These are phyloP conservation scores for Sclerurus mexicanus DNA, from an alignment of 2,113 vertebrate species.

Conservation along the genomic window DNA sequence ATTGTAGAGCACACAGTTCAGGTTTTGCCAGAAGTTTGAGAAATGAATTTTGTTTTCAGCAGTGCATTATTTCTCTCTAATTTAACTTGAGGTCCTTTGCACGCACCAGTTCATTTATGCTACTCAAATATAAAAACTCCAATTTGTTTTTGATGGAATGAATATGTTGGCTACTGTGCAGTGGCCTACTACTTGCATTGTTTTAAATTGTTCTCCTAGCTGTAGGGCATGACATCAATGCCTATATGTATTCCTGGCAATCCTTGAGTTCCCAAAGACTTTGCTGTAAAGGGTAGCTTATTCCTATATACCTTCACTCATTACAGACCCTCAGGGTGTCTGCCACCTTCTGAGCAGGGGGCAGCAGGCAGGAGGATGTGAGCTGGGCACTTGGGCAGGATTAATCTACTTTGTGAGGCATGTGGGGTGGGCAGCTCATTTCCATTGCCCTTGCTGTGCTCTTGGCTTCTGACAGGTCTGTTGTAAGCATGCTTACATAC, in stretches of 20 bases:
- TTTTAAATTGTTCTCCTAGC: not conserved
- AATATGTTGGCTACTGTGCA: not conserved
- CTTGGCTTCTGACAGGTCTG: not conserved
- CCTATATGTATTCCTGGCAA: not conserved
- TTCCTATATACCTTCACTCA: fast-evolving
- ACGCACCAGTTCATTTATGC: not conserved
- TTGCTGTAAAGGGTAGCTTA: not conserved
- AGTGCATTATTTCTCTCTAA: not conserved
- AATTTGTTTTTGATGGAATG: not conserved
- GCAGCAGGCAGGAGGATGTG: not conserved
- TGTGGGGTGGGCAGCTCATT: not conserved
- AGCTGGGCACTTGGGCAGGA: not conserved
- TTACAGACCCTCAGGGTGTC: not conserved
- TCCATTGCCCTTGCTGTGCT: not conserved
- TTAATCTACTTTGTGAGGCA: not conserved
- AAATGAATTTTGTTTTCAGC: not conserved
- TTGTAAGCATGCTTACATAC: not conserved
- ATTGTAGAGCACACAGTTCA: not conserved
- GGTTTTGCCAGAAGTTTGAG: not conserved
- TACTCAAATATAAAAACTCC: constrained; percentile 1
- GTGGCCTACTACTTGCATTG: not conserved
- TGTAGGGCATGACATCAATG: not conserved
- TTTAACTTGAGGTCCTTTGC: not conserved
- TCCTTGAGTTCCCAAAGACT: not conserved
- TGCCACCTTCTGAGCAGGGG: not conserved